phyloP scores from a whole-genome alignment of 2,113 vertebrate genomes.

The Coreoperca whiteheadi region DNA sequence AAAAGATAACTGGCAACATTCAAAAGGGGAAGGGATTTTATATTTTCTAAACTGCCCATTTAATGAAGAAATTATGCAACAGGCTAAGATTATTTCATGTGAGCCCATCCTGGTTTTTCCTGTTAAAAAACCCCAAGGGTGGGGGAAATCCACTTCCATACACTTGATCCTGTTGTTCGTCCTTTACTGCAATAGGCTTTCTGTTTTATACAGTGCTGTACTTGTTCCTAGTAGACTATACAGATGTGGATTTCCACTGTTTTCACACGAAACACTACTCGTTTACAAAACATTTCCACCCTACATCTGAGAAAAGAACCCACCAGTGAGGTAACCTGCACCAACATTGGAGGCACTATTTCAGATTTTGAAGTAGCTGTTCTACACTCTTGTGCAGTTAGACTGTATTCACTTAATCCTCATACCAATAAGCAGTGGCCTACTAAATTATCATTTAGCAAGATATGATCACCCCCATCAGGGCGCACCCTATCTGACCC shows the following conservation, averaged over 20 bases:
- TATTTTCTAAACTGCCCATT: background rate
- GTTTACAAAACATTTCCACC: constrained; percentile 28
- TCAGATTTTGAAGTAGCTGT: constrained; percentile 20
- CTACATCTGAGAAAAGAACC: constrained; percentile 8
- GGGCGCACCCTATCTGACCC: background rate
- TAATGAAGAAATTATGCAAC: constrained; percentile 20
- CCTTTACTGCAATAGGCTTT: constrained; percentile 21
- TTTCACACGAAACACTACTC: constrained; percentile 26
- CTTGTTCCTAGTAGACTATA: constrained; percentile 19
- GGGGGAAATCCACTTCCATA: constrained; percentile 11
- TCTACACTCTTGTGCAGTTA: background rate
- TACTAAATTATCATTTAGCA: constrained; percentile 5
- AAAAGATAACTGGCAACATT: background rate
- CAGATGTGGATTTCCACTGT: background rate
- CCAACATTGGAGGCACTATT: constrained; percentile 11
- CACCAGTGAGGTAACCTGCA: constrained; percentile 14
- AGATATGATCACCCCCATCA: constrained; percentile 6
- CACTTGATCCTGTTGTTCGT: constrained; percentile 32
- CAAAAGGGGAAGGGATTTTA: background rate
- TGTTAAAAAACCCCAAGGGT: background rate
- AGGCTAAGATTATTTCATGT: background rate
- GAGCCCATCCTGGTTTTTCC: constrained; percentile 5
- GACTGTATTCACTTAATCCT: background rate
- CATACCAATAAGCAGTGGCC: constrained; percentile 2
- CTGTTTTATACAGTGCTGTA: background rate